These are phyloP conservation scores for Chrysopa pallens DNA, from an alignment of 1,140 invertebrate species.

Conservation along the genomic window DNA sequence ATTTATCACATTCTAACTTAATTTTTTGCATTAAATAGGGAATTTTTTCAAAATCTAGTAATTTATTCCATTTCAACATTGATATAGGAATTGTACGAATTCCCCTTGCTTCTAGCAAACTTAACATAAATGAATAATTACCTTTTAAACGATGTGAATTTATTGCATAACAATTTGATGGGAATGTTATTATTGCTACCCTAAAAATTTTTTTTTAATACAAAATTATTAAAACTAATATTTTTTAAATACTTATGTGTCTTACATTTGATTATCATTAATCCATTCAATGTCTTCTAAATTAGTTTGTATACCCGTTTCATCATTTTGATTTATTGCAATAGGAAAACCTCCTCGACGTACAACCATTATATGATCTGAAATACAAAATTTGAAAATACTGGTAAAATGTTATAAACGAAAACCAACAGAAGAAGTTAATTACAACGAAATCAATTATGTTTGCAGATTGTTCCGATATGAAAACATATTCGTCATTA, in stretches of 20 bases:
- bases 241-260: conserved; percentile 5
- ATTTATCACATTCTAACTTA: conserved; percentile 12
- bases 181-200: conserved; percentile 21
- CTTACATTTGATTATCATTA: conserved; percentile 26
- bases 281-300: conserved; percentile 22
- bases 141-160: conserved; percentile 22
- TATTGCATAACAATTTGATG: conserved; percentile 16
- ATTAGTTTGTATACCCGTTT: conserved; percentile 8
- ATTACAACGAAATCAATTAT: background rate
- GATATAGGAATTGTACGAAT: conserved; percentile 22
- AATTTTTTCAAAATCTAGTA: conserved; percentile 27
- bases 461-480: background rate
- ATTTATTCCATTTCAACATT: conserved; percentile 18
- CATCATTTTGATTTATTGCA: conserved; percentile 16
- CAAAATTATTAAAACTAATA: conserved; percentile 4
- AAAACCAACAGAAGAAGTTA: background rate
- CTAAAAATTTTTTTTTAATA: conserved; percentile 19
- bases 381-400: conserved; percentile 12
- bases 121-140: conserved; percentile 15
- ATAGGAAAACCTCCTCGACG: conserved; percentile 29
- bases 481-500: background rate
- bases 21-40: conserved; percentile 27
- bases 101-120: conserved; percentile 21
- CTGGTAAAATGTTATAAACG: background rate
- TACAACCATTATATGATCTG: conserved; percentile 31